Evolutionary conservation across 2,888 invertebrate species (phyloP), one percentile per base, ranked within the genome.

Genomic region (Strigamia crassipes): DNA sequence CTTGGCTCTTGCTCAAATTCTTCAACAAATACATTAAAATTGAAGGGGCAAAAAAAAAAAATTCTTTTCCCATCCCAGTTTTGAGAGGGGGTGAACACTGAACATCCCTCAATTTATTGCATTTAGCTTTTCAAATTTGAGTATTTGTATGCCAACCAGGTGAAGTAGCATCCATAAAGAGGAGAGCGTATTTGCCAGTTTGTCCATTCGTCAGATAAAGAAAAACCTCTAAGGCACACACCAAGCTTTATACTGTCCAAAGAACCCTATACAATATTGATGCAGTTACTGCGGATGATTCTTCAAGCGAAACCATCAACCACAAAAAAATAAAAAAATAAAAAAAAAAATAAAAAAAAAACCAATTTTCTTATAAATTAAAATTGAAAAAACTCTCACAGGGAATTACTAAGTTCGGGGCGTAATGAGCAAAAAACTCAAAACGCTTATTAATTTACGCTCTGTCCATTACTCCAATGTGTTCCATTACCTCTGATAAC

Each of bases 81-180:
- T 27, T 27, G 23, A 27, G 9, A 18, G 56, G 18, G 18, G 56
- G 56, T 27, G 27, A 27, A 27, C 27, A 27, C 18, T 56, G 56
- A 56, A 56, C 56, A 56, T n/a, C 73, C 73, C 21, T 73, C 73
- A 73, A 73, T 73, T 73, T 73, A 73, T 73, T 73, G 73, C 73
- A 73, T 73, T 73, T 27, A 73, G 73, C 31, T 23, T 73, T 73
- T 73, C 73, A 73, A 73, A 73, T 73, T 27, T 31, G 23, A 31
- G 73, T 73, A 73, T 73, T 73, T 73, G 73, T 73, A 73, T 73
- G 73, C 73, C 73, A 27, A 73, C 73, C 73, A 73, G 73, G 73
- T 73, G 73, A 73, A 73, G 73, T 73, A 73, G 73, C 73, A 31
- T 73, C 73, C 73, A 31, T 73, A 73, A 73, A 73, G 73, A 73